Percentiles rank a stretch among this genome's conserved stretches.
Evolutionary conservation across 2,888 invertebrate species (phyloP).

Genomic region (Cecidostiba fungosa): DNA sequence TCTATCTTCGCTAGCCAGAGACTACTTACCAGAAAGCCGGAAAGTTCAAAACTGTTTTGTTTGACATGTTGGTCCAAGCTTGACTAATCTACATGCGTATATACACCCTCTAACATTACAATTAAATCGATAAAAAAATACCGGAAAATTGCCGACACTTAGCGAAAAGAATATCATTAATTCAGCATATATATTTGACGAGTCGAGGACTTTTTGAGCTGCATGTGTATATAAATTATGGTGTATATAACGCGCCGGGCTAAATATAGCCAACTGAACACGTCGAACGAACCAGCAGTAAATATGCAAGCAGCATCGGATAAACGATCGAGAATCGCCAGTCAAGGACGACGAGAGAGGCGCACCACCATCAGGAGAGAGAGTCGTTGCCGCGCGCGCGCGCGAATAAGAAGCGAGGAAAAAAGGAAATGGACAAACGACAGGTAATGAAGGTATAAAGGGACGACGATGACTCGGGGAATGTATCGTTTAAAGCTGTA

Average conservation of each 20-base stretch:
- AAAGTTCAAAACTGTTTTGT: too few relatives aligned
- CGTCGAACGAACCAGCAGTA: conserved; percentile 39
- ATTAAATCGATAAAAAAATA: too few relatives aligned
- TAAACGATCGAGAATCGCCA: conserved; percentile 50
- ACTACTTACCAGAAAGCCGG: too few relatives aligned
- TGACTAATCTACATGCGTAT: background rate
- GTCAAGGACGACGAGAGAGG: conserved; percentile 45
- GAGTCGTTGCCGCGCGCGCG: background rate
- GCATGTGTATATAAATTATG: background rate
- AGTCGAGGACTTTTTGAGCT: background rate
- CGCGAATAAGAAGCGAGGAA: conserved; percentile 15
- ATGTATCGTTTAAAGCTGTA: conserved; percentile 26
- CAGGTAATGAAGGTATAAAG: conserved; percentile 54
- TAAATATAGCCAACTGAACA: conserved; percentile 40
- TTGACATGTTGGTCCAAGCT: too few relatives aligned
- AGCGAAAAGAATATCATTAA: background rate
- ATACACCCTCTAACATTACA: background rate
- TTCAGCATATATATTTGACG: background rate
- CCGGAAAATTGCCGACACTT: background rate
- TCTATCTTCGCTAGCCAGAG: too few relatives aligned
- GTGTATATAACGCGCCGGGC: background rate
- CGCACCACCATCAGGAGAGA: background rate
- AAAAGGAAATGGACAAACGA: conserved; percentile 43
- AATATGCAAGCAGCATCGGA: conserved; percentile 47
- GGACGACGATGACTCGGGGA: conserved; percentile 15